Evolutionary conservation across 1,140 invertebrate genomes (phyloP), one percentile per base, ranked within the genome.

Genomic region (Pseudomyrmex dendroicus): DNA sequence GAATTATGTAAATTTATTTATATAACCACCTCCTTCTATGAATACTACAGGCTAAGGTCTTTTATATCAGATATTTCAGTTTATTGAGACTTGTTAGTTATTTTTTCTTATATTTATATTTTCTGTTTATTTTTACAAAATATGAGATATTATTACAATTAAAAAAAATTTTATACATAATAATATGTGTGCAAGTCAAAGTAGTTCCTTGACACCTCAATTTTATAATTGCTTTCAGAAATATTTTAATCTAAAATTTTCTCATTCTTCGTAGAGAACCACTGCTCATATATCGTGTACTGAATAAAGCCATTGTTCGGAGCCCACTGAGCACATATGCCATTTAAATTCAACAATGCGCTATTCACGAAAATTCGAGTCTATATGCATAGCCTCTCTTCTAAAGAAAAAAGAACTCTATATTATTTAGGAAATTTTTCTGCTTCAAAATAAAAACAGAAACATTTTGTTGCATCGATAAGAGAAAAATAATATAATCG

Each of bases 231-330:
- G 35, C 35, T 35, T 35, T 35, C 35, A 35, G 5, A 35, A 35
- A 35, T 35, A 35, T 35, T 5, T 35, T 35, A 35, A 35, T 35
- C 5, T 35, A 35, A 35, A 4, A 35, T 17, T 57, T 48, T 50
- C 56, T 80, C 76, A 72, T 54, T 35, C 46, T 72, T 20, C 17
- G 13, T 20, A 62, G 89, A 89, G 80, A 90, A 87, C 84, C 89
- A 87, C 86, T 89, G 88, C 35, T 35, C 35, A 35, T 35, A 35
- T 48, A 44, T 66, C 35, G n/a, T 20, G 52, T 63, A 74, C 76
- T 91, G 91, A 91, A 91, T 91, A 89, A 91, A 87, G 82, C 85
- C 91, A 91, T 91, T 91, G 90, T 91, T 56, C 84, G 84, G 84
- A 83, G 70, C 84, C 76, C 82, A 84, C 70, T 63, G 56, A 88